Conservation (phyloP, 1,140 invertebrate genomes). For the Caerostris darwini region DNA sequence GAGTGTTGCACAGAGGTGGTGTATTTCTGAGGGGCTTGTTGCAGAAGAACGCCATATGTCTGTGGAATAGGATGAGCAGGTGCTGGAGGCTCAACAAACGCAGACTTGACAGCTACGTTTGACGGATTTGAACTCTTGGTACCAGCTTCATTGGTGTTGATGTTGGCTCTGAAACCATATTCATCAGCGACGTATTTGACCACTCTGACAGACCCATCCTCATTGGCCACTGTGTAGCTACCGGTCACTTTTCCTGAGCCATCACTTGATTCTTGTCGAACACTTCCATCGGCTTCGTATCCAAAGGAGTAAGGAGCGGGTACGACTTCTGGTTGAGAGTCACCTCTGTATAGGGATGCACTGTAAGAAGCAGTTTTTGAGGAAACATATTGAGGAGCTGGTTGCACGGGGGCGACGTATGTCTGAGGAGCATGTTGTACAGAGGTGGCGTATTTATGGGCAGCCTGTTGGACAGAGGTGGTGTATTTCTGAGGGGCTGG, state of each 20-base stretch:
- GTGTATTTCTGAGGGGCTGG: not conserved
- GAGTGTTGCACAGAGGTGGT: not conserved
- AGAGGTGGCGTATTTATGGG: too few species aligned
- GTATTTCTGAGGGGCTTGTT: not conserved
- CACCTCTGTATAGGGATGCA: not conserved
- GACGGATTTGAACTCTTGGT: constrained; percentile 49
- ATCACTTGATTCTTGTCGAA: constrained; percentile 74
- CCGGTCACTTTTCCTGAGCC: constrained; percentile 78
- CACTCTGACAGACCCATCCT: constrained; percentile 76
- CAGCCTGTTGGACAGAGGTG: not conserved
- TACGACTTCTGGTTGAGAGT: not conserved
- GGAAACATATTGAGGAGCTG: not conserved
- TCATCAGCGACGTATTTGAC: constrained; percentile 75
- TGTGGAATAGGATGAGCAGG: not conserved
- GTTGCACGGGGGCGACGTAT: too few species aligned
- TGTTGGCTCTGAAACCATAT: constrained; percentile 58
- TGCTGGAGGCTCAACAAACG: not conserved
- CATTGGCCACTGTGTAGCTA: constrained; percentile 77
- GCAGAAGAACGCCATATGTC: not conserved
- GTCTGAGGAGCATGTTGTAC: not conserved
- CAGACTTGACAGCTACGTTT: constrained; percentile 12
- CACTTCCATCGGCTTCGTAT: constrained; percentile 70
- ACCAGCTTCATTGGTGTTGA: constrained; percentile 71
- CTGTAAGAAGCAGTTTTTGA: not conserved
- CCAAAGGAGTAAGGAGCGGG: constrained; percentile 70